A percentile compares a stretch with the other conserved stretches of the same genome.
These are phyloP conservation scores for Holotrichia oblita DNA, from an alignment of 1,140 invertebrate genomes.

Conservation along the genomic window DNA sequence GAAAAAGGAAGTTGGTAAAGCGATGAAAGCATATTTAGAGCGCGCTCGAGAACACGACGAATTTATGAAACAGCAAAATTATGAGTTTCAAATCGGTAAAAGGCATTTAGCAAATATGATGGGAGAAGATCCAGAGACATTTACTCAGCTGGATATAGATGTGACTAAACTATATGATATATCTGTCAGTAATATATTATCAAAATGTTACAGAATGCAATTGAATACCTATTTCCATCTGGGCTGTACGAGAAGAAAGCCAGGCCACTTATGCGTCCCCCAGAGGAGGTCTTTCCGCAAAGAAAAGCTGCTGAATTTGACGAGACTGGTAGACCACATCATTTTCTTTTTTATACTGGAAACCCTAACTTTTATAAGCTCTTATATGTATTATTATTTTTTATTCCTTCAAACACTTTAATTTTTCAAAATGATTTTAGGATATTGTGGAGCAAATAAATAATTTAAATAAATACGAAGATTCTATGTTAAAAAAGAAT, in stretches of 20 bases:
- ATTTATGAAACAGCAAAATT: constrained; percentile 84
- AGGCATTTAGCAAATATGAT: constrained; percentile 98
- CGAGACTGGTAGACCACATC: constrained; percentile 83
- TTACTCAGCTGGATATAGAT: constrained; percentile 89
- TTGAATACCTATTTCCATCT: constrained; percentile 92
- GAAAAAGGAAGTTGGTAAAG: constrained; percentile 78
- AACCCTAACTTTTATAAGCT: constrained; percentile 84
- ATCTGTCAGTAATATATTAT: constrained; percentile 42
- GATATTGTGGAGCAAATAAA: constrained; percentile 71
- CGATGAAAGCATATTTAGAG: constrained; percentile 89
- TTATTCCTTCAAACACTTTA: constrained; percentile 49
- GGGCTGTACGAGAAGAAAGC: constrained; percentile 85
- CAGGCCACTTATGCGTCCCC: constrained; percentile 86
- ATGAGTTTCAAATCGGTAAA: constrained; percentile 91
- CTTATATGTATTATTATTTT: constrained; percentile 74
- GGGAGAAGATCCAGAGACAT: constrained; percentile 88
- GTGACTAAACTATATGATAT: constrained; percentile 63
- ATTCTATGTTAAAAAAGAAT: constrained; percentile 71
- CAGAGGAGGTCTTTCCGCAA: constrained; percentile 85
- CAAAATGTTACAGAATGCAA: constrained; percentile 74
- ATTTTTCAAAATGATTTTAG: constrained; percentile 59
- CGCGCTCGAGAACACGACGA: constrained; percentile 81
- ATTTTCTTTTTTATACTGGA: constrained; percentile 90
- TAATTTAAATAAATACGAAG: constrained; percentile 74
- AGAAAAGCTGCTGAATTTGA: constrained; percentile 92